Percentiles rank a stretch among this genome's conserved stretches.
These are phyloP conservation scores for Fukomys damarensis DNA, from an alignment of 2,113 vertebrate genomes.

Conservation along the genomic window DNA sequence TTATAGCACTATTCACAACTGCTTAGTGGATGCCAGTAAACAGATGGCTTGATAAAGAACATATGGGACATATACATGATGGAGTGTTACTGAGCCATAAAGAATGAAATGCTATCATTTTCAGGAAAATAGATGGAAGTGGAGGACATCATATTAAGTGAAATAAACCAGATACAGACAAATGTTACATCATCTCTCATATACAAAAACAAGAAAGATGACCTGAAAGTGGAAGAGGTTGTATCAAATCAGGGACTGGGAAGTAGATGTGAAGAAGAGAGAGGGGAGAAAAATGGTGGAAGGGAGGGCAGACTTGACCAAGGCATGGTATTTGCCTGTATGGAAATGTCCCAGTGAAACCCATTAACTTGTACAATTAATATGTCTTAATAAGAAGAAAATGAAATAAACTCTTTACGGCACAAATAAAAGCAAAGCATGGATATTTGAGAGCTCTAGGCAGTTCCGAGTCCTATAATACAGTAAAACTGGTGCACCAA, in stretches of 20 bases:
- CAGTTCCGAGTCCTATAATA: neutral
- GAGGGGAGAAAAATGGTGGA: neutral
- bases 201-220: neutral
- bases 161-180: neutral
- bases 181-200: neutral
- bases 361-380: neutral
- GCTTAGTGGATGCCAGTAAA: neutral
- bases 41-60: neutral
- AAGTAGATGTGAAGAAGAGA: neutral
- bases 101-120: neutral
- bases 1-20: neutral
- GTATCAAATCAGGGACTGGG: neutral
- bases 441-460: neutral
- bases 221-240: neutral
- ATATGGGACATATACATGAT: neutral
- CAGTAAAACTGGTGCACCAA: neutral
- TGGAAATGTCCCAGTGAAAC: neutral
- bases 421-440: slow-evolving; percentile 10
- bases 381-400: neutral
- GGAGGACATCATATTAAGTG: neutral
- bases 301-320: neutral
- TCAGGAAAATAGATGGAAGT: neutral
- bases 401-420: neutral
- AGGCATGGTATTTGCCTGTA: neutral
- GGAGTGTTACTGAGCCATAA: neutral